phyloP scores from a whole-genome alignment of 2,888 invertebrate species.

The Diachrysia chrysitis region DNA sequence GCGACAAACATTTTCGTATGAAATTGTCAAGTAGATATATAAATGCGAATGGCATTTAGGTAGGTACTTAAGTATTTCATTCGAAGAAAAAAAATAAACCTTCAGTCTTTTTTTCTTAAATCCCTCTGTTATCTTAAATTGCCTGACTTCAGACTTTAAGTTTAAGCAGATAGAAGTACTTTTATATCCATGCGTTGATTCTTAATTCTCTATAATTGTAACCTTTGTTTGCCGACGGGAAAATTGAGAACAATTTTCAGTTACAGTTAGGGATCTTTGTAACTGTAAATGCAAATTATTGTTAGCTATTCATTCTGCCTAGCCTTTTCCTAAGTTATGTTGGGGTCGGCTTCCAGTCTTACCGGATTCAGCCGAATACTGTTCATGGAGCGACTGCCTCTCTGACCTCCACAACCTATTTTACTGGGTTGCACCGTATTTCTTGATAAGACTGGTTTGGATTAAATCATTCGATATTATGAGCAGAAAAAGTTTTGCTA shows the following conservation, averaged over 20 bases:
- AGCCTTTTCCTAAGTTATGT: too few relatives aligned
- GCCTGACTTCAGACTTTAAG: conserved; percentile 14
- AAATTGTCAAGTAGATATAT: not conserved
- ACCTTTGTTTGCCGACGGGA: conserved; percentile 37
- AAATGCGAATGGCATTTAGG: conserved; percentile 21
- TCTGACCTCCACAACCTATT: too few relatives aligned
- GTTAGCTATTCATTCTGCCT: too few relatives aligned
- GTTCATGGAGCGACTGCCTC: too few relatives aligned
- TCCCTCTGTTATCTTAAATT: conserved; percentile 24
- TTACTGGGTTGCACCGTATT: too few relatives aligned
- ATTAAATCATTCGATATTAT: not conserved
- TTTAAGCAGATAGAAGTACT: conserved; percentile 12
- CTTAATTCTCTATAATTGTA: conserved; percentile 12
- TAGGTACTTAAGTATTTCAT: not conserved
- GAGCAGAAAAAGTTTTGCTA: not conserved
- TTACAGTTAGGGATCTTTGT: conserved; percentile 7
- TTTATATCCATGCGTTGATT: conserved; percentile 17
- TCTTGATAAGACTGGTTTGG: too few relatives aligned
- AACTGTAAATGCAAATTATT: too few relatives aligned
- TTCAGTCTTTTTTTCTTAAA: conserved; percentile 8
- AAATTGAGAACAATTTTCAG: conserved; percentile 6
- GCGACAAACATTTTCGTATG: conserved; percentile 10
- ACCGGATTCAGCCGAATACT: too few relatives aligned
- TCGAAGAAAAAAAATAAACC: conserved; percentile 8
- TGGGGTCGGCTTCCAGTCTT: too few relatives aligned